Conservation (phyloP, 2,113 vertebrate species). For the Procapra przewalskii region DNA sequence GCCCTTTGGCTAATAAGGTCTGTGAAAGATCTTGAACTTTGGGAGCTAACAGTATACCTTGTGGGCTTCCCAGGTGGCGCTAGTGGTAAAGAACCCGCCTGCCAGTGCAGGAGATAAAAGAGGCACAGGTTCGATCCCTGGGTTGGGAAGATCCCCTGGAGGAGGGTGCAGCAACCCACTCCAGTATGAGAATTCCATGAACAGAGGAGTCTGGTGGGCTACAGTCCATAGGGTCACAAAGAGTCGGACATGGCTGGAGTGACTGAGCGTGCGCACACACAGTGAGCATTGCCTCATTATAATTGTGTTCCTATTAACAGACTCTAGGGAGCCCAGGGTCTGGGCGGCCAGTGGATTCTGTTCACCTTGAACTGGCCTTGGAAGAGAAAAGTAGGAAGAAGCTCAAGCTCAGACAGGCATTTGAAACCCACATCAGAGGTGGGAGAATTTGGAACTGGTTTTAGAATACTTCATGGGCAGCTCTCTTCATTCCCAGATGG, state of each 20-base stretch:
- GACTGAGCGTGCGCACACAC: fast-evolving
- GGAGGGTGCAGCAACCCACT: neutral
- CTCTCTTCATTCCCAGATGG: neutral
- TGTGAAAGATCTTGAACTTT: neutral
- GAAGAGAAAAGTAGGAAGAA: neutral
- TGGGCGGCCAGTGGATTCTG: neutral
- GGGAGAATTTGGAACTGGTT: neutral
- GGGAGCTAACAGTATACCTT: neutral
- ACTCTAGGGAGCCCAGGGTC: neutral
- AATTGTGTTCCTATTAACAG: neutral
- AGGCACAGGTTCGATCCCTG: neutral
- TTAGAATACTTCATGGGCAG: conserved; percentile 15
- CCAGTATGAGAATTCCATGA: neutral
- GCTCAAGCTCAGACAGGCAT: neutral
- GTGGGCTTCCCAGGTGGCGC: neutral
- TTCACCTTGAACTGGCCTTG: neutral
- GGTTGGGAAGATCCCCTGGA: neutral
- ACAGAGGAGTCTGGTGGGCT: neutral
- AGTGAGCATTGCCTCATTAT: neutral
- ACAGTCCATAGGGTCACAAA: neutral
- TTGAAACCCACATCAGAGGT: neutral
- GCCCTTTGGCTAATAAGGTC: neutral
- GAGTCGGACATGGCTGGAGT: neutral
- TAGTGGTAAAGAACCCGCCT: neutral
- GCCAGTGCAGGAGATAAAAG: neutral